phyloP scores from a whole-genome alignment of 2,888 invertebrate species.

The Danaus chrysippus region DNA sequence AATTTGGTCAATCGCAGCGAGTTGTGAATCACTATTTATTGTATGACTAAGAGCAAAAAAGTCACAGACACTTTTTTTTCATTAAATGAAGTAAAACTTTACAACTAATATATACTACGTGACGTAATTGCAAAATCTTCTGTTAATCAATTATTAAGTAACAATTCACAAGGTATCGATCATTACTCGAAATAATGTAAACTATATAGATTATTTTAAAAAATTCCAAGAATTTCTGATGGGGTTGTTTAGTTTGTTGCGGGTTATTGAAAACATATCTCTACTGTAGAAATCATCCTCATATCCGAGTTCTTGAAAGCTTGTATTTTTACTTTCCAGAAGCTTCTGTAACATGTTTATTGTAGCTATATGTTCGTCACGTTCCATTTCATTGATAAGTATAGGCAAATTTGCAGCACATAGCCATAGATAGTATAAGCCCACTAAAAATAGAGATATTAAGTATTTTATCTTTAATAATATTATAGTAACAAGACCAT shows the following conservation, averaged over 20 bases:
- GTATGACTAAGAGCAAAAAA: no score
- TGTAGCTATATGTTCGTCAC: slow-evolving; percentile 58
- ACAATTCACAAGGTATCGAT: no score
- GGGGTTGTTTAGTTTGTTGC: slow-evolving; percentile 7
- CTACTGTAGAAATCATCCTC: slow-evolving; percentile 9
- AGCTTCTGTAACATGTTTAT: slow-evolving; percentile 54
- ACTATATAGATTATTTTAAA: neutral
- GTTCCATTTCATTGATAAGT: slow-evolving; percentile 63
- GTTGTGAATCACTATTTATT: no score
- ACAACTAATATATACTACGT: no score
- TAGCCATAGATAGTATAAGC: slow-evolving; percentile 68
- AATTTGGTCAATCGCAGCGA: no score
- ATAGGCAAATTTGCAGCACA: slow-evolving; percentile 65
- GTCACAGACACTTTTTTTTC: no score
- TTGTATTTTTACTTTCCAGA: slow-evolving; percentile 36
- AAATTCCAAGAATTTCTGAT: neutral
- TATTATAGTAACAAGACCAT: neutral
- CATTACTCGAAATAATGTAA: no score
- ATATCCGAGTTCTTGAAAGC: slow-evolving; percentile 7
- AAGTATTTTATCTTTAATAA: neutral
- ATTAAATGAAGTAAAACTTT: no score
- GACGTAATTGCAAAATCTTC: no score
- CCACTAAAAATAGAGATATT: slow-evolving; percentile 52
- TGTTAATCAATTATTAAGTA: no score
- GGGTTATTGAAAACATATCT: slow-evolving; percentile 22